Percentiles rank a stretch among this genome's conserved stretches.
These are phyloP conservation scores for Mayetiola destructor DNA, from an alignment of 2,888 invertebrate species.

Conservation along the genomic window DNA sequence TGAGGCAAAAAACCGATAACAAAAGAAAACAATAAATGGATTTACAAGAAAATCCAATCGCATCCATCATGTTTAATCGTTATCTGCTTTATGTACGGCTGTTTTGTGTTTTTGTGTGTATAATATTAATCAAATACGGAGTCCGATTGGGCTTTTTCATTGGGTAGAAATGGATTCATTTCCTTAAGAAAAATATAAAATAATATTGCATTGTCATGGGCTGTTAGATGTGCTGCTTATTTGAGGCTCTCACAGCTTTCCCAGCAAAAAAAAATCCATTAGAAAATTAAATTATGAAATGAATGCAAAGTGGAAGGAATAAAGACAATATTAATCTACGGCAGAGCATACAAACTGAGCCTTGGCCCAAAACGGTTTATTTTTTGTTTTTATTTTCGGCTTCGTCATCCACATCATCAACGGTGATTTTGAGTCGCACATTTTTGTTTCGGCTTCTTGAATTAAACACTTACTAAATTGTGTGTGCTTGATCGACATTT, in stretches of 20 bases:
- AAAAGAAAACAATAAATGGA: too few relatives aligned
- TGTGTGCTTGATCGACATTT: background rate
- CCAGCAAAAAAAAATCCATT: too few relatives aligned
- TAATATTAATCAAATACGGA: too few relatives aligned
- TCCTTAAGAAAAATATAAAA: too few relatives aligned
- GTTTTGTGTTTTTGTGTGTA: too few relatives aligned
- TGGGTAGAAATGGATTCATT: too few relatives aligned
- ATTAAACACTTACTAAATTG: background rate
- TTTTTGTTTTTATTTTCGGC: background rate
- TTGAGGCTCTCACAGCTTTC: too few relatives aligned
- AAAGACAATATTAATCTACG: conserved; percentile 1
- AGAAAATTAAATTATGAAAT: conserved; percentile 11
- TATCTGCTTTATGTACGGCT: too few relatives aligned
- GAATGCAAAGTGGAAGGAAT: background rate
- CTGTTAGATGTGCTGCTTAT: too few relatives aligned
- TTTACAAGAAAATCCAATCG: conserved; percentile 10
- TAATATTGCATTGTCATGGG: too few relatives aligned
- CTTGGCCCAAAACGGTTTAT: background rate
- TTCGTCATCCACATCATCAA: too few relatives aligned
- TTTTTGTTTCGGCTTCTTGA: background rate
- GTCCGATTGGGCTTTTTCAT: too few relatives aligned
- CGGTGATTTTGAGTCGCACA: background rate
- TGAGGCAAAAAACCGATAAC: conserved; percentile 3
- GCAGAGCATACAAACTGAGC: background rate
- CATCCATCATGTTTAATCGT: conserved; percentile 10